Evolutionary conservation across 2,888 invertebrate genomes (phyloP).

Genomic region (Drepana falcataria): DNA sequence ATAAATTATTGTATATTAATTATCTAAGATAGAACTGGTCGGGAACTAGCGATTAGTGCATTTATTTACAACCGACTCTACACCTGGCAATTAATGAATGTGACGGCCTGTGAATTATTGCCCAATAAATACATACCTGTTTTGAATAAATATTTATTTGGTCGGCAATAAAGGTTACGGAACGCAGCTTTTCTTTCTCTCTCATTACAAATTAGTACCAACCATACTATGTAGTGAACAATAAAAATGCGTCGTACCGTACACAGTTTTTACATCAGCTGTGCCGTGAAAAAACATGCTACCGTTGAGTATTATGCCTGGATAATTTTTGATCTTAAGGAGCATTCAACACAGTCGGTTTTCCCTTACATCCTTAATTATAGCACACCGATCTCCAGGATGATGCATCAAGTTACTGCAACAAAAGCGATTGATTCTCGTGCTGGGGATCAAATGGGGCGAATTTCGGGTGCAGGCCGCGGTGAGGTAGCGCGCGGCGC

Average conservation of each 20-base stretch:
- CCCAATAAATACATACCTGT: neutral
- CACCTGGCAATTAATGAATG: slow-evolving; percentile 25
- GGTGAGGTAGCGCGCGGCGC: slow-evolving; percentile 34
- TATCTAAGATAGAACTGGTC: neutral
- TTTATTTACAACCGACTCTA: slow-evolving; percentile 14
- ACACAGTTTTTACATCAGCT: slow-evolving; percentile 17
- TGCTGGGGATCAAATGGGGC: slow-evolving; percentile 71
- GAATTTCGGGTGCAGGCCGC: slow-evolving; percentile 62
- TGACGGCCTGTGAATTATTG: slow-evolving; percentile 36
- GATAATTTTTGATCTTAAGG: slow-evolving; percentile 15
- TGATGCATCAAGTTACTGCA: slow-evolving; percentile 63
- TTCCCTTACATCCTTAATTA: slow-evolving; percentile 9
- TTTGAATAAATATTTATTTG: neutral
- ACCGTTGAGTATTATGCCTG: neutral
- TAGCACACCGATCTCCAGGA: slow-evolving; percentile 19
- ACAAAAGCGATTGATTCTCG: slow-evolving; percentile 73
- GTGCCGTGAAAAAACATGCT: slow-evolving; percentile 16
- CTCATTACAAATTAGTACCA: slow-evolving; percentile 25
- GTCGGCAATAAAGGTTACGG: slow-evolving; percentile 21
- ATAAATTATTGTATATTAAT: neutral
- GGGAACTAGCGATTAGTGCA: slow-evolving; percentile 5
- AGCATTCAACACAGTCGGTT: slow-evolving; percentile 9
- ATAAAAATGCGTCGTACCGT: too few species aligned
- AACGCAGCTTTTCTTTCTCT: slow-evolving; percentile 21
- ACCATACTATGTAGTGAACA: too few species aligned